These are phyloP conservation scores for Caranx ignobilis DNA, from an alignment of 2,113 vertebrate species.

Conservation along the genomic window DNA sequence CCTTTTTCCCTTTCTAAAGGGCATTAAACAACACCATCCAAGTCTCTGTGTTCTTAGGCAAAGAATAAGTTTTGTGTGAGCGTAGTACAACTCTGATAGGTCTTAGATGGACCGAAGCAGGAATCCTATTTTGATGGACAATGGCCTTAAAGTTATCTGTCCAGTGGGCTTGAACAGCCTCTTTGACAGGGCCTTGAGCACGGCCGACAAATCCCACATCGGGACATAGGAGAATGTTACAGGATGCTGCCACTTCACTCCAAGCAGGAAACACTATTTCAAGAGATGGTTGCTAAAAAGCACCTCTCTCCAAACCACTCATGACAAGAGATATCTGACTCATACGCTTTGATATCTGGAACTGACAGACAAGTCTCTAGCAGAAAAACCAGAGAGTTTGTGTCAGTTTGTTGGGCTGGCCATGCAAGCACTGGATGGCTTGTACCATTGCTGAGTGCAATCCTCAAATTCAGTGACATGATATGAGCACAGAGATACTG, in stretches of 20 bases:
- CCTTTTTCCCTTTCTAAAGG: conserved; percentile 24
- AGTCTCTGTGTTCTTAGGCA: conserved; percentile 35
- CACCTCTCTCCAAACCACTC: not conserved
- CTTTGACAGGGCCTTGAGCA: conserved; percentile 35
- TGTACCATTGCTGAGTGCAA: not conserved
- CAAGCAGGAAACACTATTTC: conserved; percentile 14
- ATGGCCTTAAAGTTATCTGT: conserved; percentile 40
- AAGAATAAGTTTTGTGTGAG: conserved; percentile 12
- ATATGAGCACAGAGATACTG: conserved; percentile 10
- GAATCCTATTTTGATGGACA: conserved; percentile 42
- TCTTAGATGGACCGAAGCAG: conserved; percentile 4
- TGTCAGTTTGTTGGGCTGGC: not conserved
- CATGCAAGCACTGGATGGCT: not conserved
- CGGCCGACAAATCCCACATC: conserved; percentile 31
- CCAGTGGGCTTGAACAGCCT: conserved; percentile 35
- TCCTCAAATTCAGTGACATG: conserved; percentile 26
- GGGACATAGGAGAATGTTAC: conserved; percentile 13
- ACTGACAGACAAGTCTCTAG: not conserved
- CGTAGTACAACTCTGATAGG: conserved; percentile 6
- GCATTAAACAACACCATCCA: conserved; percentile 28
- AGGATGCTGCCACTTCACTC: conserved; percentile 15
- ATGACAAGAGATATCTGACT: conserved; percentile 14
- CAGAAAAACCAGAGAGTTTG: not conserved
- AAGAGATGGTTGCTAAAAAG: conserved; percentile 19
- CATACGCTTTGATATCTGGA: conserved; percentile 17